Conservation (phyloP, 1,140 invertebrate genomes). For the Yoshiicerus persimilis region DNA sequence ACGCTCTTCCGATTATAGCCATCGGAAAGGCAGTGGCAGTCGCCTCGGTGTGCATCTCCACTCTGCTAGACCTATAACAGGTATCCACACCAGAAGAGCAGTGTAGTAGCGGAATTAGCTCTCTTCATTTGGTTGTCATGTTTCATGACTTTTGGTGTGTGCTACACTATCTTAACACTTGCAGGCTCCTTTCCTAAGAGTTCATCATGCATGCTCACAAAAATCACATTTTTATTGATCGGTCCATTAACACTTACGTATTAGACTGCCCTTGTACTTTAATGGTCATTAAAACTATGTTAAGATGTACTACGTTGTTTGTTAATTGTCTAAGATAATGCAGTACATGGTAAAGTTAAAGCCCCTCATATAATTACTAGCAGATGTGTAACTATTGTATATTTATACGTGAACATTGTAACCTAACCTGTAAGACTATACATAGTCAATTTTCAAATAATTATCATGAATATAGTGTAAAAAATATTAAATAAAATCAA, state of each 20-base stretch:
- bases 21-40: too few relatives aligned
- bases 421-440: too few relatives aligned
- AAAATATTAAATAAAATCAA: too few relatives aligned
- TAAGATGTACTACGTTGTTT: too few relatives aligned
- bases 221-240: background rate
- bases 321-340: too few relatives aligned
- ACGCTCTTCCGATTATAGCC: background rate
- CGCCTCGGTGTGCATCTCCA: background rate
- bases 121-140: background rate
- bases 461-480: too few relatives aligned
- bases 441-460: too few relatives aligned
- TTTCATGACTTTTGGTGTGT: background rate
- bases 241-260: background rate
- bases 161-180: background rate
- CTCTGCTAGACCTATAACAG: background rate
- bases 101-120: background rate
- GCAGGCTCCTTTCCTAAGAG: background rate
- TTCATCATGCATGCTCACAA: background rate
- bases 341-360: too few relatives aligned
- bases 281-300: background rate
- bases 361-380: too few relatives aligned
- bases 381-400: too few relatives aligned
- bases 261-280: background rate
- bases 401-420: too few relatives aligned
- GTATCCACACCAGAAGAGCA: background rate